phyloP scores from a whole-genome alignment of 37 sponge, comb jelly and placozoan species.

The Ianthella basta region DNA sequence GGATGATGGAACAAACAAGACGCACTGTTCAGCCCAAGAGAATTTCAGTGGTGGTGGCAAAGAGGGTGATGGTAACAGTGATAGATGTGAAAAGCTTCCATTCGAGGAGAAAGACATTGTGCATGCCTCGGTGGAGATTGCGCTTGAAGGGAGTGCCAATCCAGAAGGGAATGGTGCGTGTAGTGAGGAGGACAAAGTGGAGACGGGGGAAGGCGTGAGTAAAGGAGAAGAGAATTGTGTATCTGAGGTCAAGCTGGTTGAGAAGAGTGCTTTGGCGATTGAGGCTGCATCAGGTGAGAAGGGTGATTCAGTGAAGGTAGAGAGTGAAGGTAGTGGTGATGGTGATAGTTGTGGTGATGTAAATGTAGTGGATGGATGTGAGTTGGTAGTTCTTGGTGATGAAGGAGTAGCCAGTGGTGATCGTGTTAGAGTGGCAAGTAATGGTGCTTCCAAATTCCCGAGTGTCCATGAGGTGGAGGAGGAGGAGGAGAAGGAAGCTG shows the following conservation, averaged over 20 bases:
- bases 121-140: too few species aligned
- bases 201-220: too few species aligned
- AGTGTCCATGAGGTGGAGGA: too few species aligned
- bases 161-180: too few species aligned
- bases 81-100: too few species aligned
- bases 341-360: not conserved
- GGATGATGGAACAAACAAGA: not conserved
- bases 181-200: too few species aligned
- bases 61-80: not conserved
- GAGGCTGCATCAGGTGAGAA: not conserved
- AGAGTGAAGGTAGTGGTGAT: not conserved
- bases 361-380: conserved; percentile 30
- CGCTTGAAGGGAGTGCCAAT: too few species aligned
- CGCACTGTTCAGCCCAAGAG: conserved; percentile 23
- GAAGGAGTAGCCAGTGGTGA: not conserved
- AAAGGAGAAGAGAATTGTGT: too few species aligned
- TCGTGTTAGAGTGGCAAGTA: not conserved
- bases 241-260: not conserved
- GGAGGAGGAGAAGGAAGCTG: too few species aligned
- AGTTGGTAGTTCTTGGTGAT: not conserved
- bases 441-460: not conserved
- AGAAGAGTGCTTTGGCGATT: not conserved
- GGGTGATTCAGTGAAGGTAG: not conserved
- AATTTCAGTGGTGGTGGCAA: conserved; percentile 22
- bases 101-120: too few species aligned